Conservation (phyloP, 1,140 invertebrate species). For the Aphaenogaster ashmeadi region DNA sequence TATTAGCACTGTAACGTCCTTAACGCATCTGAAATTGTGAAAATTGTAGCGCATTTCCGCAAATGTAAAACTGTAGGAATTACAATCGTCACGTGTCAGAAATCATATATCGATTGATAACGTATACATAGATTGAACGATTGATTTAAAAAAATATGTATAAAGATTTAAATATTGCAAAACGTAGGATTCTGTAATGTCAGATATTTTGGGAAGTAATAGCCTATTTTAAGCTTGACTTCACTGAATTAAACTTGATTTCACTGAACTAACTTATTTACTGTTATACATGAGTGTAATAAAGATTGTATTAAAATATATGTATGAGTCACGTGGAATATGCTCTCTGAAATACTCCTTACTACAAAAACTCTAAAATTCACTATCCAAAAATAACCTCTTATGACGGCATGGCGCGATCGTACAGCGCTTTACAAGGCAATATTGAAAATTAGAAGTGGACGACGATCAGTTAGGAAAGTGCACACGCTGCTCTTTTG, state of each 20-base stretch:
- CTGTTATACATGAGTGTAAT: background rate
- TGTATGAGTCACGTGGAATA: background rate
- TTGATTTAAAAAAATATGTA: background rate
- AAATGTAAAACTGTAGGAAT: background rate
- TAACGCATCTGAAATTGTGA: background rate
- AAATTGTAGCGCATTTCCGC: background rate
- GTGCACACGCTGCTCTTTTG: slow-evolving; percentile 68
- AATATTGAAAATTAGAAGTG: slow-evolving; percentile 59
- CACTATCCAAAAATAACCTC: background rate
- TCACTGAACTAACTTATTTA: background rate
- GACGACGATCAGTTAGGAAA: slow-evolving; percentile 47
- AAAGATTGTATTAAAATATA: background rate
- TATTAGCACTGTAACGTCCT: background rate
- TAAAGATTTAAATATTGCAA: background rate
- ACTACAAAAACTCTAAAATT: background rate
- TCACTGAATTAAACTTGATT: background rate
- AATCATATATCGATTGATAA: background rate
- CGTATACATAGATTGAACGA: background rate
- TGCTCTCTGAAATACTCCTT: background rate
- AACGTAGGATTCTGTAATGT: background rate
- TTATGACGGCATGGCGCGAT: background rate
- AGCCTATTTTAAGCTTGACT: background rate
- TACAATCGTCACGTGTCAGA: background rate
- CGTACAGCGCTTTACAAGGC: slow-evolving; percentile 30
- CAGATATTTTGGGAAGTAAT: background rate